Conservation (phyloP, 2,888 invertebrate species). For the Sarcophaga carnaria region DNA sequence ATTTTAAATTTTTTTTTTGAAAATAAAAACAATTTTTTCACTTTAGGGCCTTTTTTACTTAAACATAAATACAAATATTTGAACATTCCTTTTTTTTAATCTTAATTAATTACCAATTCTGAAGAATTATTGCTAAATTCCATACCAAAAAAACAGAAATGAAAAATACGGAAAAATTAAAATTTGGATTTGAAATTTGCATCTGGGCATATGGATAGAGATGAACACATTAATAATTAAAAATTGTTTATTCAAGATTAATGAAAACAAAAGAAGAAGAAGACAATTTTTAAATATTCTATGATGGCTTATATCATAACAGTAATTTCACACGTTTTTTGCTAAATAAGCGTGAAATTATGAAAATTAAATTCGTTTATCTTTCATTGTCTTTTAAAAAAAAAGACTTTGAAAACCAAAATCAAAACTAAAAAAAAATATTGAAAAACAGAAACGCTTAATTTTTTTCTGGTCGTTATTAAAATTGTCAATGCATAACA, state of each 20-base stretch:
- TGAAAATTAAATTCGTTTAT: slow-evolving; percentile 7
- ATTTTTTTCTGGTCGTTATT: background rate
- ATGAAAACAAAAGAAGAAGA: background rate
- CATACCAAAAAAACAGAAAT: too few relatives aligned
- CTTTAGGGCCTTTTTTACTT: background rate
- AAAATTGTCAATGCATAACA: slow-evolving; percentile 74
- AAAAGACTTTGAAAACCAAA: background rate
- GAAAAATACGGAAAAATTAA: too few relatives aligned
- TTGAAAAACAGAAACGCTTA: slow-evolving; percentile 43
- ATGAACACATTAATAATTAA: slow-evolving; percentile 29
- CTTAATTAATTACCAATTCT: too few relatives aligned
- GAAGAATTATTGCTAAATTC: too few relatives aligned
- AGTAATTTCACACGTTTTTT: slow-evolving; percentile 65
- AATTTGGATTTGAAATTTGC: too few relatives aligned
- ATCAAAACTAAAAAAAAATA: slow-evolving; percentile 13
- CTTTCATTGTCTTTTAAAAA: background rate
- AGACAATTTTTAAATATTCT: slow-evolving; percentile 27
- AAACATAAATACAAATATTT: slow-evolving; percentile 25
- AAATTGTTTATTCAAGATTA: slow-evolving; percentile 33
- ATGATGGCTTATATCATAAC: slow-evolving; percentile 43
- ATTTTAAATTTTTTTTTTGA: too few relatives aligned
- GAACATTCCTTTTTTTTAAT: too few relatives aligned
- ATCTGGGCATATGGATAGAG: background rate
- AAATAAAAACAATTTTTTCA: too few relatives aligned
- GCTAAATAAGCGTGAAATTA: slow-evolving; percentile 44